Percentiles rank a stretch among this genome's conserved stretches.
Conservation (phyloP, 2,888 invertebrate species). For the Caenorhabditis afra region DNA sequence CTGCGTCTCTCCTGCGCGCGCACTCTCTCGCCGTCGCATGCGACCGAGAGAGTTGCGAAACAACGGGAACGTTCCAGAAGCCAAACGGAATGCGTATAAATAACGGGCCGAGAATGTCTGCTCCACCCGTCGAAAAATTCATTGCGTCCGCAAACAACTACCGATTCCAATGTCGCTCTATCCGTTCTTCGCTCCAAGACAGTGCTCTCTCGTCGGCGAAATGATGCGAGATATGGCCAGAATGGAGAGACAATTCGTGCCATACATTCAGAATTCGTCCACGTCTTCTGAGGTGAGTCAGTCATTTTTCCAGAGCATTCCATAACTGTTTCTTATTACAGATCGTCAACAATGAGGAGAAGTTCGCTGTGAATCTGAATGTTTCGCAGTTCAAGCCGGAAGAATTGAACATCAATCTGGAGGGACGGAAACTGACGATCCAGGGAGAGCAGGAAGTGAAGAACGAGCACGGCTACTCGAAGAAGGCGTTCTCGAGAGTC, state of each 20-base stretch:
- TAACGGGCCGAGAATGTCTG: not conserved
- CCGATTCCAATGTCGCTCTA: constrained; percentile 30
- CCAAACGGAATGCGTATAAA: constrained; percentile 19
- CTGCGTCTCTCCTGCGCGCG: constrained; percentile 7
- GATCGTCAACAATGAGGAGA: constrained; percentile 14
- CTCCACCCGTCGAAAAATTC: not conserved
- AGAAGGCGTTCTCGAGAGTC: constrained; percentile 24
- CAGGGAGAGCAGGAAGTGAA: constrained; percentile 30
- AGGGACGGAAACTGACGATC: constrained; percentile 29
- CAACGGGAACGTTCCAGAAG: constrained; percentile 29
- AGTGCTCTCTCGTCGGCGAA: constrained; percentile 25
- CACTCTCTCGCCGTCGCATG: not conserved
- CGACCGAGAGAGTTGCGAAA: constrained; percentile 10
- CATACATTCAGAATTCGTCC: not conserved
- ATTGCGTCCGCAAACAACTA: not conserved
- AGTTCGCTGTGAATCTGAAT: constrained; percentile 26
- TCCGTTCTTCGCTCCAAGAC: constrained; percentile 27
- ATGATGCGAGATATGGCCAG: constrained; percentile 24
- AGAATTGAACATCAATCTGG: constrained; percentile 30
- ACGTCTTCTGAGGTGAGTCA: constrained; percentile 26
- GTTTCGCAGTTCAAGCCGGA: constrained; percentile 43
- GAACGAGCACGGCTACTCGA: constrained; percentile 30
- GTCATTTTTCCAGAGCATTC: too few relatives aligned
- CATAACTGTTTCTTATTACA: constrained; percentile 14
- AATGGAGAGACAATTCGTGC: constrained; percentile 14